Base-by-base conservation (phyloP, 2,797 vertebrate genomes). In the Rhinichthys osculus region DNA sequence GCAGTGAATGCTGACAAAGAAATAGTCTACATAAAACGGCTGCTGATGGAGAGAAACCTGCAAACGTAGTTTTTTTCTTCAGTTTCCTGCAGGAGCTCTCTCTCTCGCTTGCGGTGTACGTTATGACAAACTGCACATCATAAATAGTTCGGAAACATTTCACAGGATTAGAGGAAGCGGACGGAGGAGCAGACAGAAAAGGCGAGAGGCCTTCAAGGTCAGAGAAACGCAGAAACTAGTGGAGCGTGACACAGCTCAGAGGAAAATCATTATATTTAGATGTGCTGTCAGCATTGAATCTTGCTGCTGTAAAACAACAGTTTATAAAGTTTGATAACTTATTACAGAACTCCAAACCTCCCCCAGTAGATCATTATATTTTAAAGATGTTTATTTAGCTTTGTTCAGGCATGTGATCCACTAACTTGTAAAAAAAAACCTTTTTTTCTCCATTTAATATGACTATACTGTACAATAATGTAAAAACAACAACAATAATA, bases 121-220 rank as follows among this genome's bases (percentile, higher is more conserved):
- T 81, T 69, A 64, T 74, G 81, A 64, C 27, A 74, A 64, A 76
- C 40, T 50, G 21, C 14, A 27, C 59, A 50, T 76, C 59, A 74
- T 64, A 66, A 83, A 83, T 8, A 27, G 30, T 38, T n/a, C 21
- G 3, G 35, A 74, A 40, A 47, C 23, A 35, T 78, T 78, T 44
- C 64, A 30, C 13, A 6, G 27, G 54, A 74, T 47, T 44, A 64
- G 27, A 5, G 30, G 67, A 59, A 42, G n/a, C 7, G n/a, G 38
- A 66, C 38, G 2, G n/a, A 66, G 38, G 10, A 17, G 76, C 66
- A 80, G 40, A 47, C 17, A 33, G 50, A 71, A 54, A 67, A 81
- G 30, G 8, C 3, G 11, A 47, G 14, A 64, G 57, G 42, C 23
- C 57, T 35, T 62, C 71, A 52, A 76, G 59, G 59, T 50, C 30